Evolutionary conservation across 2,113 vertebrate species (phyloP), one percentile per base, ranked within the genome.

Genomic region (Thamnophis sirtalis): DNA sequence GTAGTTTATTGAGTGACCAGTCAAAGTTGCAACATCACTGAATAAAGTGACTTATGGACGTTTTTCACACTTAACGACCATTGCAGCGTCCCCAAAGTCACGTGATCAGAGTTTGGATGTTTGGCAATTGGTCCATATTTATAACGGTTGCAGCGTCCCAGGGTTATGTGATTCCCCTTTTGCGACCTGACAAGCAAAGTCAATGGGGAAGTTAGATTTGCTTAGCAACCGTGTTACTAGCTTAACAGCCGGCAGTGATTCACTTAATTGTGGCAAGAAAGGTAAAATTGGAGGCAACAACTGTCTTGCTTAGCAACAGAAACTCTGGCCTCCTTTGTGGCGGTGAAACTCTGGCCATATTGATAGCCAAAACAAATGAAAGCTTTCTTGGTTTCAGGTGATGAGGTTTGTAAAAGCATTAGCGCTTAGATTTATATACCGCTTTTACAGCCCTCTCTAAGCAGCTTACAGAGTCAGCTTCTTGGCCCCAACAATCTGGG

Each of bases 131-230:
- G 13, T 68, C 33, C 63, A 17, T 68, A 68, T 68, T 68, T 68
- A 15, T 6, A 28, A 33, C 5, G 0, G 2, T 5, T 15, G 11
- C 4, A 15, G 63, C 0, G 1, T 15, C 28, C 13, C 28, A 2
- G 28, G 4, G 13, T 5, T 11, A 15, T n/a, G 63, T 13, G 63
- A 68, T n/a, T 11, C 9, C 28, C 26, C 63, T 68, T 68, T 68
- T 68, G 63, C 24, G 1, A 33, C 5, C 60, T 68, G 58, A 60
- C 58, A 9, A 17, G 2, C 63, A 68, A 68, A 68, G 63, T 68
- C 58, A 60, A 0, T 2, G 28, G 28, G 63, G 63, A 68, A 33
- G 63, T 1, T 28, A 17, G 63, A 33, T n/a, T 68, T 10, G 2
- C 28, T 68, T 68, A 33, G 33, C 28, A 68, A 68, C 13, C 0